Evolutionary conservation across 2,888 invertebrate species (phyloP).

Genomic region (Caenorhabditis auriculariae): DNA sequence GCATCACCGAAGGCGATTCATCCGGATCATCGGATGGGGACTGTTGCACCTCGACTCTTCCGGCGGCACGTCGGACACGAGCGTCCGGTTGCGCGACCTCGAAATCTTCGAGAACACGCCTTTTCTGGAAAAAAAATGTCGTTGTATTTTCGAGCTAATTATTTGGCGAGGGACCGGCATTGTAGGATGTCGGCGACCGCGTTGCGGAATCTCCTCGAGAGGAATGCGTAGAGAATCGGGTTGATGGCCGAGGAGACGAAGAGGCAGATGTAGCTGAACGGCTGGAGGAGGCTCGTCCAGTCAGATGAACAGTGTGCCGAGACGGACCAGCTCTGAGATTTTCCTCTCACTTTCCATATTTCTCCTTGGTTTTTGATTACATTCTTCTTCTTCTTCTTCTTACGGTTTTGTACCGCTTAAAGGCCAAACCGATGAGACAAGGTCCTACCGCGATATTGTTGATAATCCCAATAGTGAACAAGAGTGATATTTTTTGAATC

Average conservation of each 20-base stretch:
- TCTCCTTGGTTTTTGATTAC: too few relatives aligned
- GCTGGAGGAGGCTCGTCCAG: constrained; percentile 50
- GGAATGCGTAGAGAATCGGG: constrained; percentile 58
- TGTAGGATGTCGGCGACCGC: constrained; percentile 52
- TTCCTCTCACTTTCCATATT: too few relatives aligned
- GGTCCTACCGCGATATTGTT: too few relatives aligned
- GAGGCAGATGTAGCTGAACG: constrained; percentile 50
- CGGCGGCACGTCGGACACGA: constrained; percentile 39
- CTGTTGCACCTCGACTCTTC: constrained; percentile 35
- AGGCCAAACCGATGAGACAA: too few relatives aligned
- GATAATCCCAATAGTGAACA: background rate
- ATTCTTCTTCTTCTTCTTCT: background rate
- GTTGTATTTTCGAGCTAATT: background rate
- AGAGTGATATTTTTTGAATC: too few relatives aligned
- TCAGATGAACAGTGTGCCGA: constrained; percentile 38
- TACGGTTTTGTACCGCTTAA: constrained; percentile 4
- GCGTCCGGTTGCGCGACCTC: constrained; percentile 42
- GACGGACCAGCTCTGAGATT: constrained; percentile 44
- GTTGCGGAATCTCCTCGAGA: constrained; percentile 55
- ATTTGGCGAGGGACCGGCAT: constrained; percentile 20
- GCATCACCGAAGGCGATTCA: constrained; percentile 24
- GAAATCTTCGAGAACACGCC: constrained; percentile 21
- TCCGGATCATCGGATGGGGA: constrained; percentile 27
- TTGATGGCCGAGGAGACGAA: constrained; percentile 57
- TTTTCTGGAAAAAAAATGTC: constrained; percentile 17